These are phyloP conservation scores for Enteromius treurensis DNA, from an alignment of 2,797 vertebrate genomes.

Conservation along the genomic window DNA sequence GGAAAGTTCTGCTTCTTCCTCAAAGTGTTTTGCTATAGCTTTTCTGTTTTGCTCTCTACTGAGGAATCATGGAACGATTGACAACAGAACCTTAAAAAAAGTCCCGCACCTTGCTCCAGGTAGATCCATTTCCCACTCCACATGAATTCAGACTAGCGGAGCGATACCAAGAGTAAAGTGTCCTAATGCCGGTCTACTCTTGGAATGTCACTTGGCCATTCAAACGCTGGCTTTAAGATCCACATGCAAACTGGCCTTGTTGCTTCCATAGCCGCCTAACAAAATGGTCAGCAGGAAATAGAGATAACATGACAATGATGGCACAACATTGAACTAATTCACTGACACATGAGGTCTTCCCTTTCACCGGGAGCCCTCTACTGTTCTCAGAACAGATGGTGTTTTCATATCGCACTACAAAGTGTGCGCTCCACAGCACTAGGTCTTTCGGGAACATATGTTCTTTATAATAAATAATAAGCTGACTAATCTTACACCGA, in stretches of 20 bases:
- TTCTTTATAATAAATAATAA: constrained; percentile 70
- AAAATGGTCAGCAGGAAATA: constrained; percentile 73
- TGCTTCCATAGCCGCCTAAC: constrained; percentile 54
- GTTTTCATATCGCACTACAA: constrained; percentile 80
- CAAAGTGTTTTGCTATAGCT: neutral
- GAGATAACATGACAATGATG: constrained; percentile 71
- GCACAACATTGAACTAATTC: constrained; percentile 75
- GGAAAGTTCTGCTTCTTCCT: neutral
- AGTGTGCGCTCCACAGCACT: constrained; percentile 74
- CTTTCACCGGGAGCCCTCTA: constrained; percentile 49
- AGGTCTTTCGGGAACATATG: constrained; percentile 80
- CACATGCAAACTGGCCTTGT: neutral
- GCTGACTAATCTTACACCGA: constrained; percentile 54
- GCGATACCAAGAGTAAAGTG: neutral
- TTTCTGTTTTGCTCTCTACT: neutral
- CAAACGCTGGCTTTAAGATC: neutral
- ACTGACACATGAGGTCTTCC: constrained; percentile 74
- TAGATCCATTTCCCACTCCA: neutral
- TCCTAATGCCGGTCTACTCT: neutral
- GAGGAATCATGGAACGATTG: neutral
- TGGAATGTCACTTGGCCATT: neutral
- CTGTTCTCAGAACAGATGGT: constrained; percentile 80
- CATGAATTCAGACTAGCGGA: neutral
- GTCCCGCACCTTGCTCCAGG: neutral
- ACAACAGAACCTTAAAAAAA: neutral